Conservation (phyloP, 2,888 invertebrate genomes). For the Balanococcus diminutus region DNA sequence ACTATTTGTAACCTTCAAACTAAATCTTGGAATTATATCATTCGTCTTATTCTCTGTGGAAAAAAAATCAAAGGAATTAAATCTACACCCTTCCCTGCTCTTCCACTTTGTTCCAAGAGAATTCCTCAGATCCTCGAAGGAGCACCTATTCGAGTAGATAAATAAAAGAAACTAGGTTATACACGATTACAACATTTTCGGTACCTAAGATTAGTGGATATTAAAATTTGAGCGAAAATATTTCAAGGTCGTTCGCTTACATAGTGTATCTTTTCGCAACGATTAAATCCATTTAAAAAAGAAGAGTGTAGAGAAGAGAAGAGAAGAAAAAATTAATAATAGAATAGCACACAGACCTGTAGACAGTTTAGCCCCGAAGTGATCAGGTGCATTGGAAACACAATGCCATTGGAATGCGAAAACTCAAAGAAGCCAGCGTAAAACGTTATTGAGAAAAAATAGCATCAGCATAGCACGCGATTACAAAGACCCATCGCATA, state of each 20-base stretch:
- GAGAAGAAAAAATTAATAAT: background rate
- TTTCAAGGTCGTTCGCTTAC: conserved; percentile 33
- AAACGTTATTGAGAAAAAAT: conserved; percentile 49
- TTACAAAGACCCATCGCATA: conserved; percentile 52
- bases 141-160: too few relatives aligned
- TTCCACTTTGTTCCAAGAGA: too few relatives aligned
- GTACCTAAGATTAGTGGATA: background rate
- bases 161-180: background rate
- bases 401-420: conserved; percentile 48
- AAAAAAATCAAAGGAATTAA: too few relatives aligned
- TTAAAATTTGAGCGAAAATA: background rate
- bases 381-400: conserved; percentile 50
- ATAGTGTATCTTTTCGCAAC: conserved; percentile 37
- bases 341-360: conserved; percentile 29
- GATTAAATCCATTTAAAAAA: conserved; percentile 49
- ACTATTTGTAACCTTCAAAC: too few relatives aligned
- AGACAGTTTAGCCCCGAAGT: conserved; percentile 45
- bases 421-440: conserved; percentile 48
- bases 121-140: too few relatives aligned
- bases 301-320: too few relatives aligned
- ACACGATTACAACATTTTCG: background rate
- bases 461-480: conserved; percentile 45
- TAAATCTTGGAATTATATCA: too few relatives aligned
- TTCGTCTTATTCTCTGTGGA: too few relatives aligned
- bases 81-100: too few relatives aligned